These are phyloP conservation scores for Platysternon megacephalum DNA, from an alignment of 2,113 vertebrate species.

Conservation along the genomic window DNA sequence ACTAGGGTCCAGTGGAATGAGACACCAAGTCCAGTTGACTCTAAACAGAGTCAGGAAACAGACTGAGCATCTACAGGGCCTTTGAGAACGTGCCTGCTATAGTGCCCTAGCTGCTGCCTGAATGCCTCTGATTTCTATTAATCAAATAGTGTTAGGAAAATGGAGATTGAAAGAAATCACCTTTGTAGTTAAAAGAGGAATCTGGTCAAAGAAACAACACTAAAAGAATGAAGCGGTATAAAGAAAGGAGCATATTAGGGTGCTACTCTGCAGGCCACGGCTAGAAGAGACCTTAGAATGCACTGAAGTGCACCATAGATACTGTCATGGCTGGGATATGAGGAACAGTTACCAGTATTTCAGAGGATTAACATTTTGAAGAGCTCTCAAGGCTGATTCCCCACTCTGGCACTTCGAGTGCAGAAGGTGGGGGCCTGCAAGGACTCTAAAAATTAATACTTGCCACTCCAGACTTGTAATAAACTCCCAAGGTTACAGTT, in stretches of 20 bases:
- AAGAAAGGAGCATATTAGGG: not conserved
- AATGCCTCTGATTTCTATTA: not conserved
- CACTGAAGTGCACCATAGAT: not conserved
- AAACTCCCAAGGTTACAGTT: no score
- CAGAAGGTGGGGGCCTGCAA: no score
- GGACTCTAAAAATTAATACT: no score
- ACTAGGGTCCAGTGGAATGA: not conserved
- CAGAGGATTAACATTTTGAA: not conserved
- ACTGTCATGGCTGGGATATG: rapidly evolving
- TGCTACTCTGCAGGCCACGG: not conserved
- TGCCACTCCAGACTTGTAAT: no score
- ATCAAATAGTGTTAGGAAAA: not conserved
- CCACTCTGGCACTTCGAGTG: no score
- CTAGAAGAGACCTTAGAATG: not conserved
- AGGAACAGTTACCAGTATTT: not conserved
- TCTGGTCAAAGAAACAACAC: not conserved
- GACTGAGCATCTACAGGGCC: not conserved
- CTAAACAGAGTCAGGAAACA: not conserved
- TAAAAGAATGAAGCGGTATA: not conserved
- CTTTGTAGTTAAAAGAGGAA: not conserved
- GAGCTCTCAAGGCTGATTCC: no score
- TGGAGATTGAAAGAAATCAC: not conserved
- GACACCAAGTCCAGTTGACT: not conserved
- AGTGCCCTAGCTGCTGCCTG: not conserved
- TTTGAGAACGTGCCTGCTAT: not conserved